Evolutionary conservation across 2,888 invertebrate species (phyloP).

Genomic region (Boloria euphrosyne): DNA sequence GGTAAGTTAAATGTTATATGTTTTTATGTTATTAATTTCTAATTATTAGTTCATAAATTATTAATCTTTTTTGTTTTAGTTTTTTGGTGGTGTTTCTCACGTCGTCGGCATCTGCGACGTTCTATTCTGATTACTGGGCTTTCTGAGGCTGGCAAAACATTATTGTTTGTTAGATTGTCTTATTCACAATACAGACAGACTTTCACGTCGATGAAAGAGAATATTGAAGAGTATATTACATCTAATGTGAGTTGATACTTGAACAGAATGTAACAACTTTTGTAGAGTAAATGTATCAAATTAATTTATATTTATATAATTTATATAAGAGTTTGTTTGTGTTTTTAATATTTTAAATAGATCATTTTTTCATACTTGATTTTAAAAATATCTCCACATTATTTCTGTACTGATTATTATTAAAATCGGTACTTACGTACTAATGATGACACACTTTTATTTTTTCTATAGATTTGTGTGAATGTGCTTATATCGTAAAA

Average conservation of each 20-base stretch:
- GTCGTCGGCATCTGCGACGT: conserved; percentile 81
- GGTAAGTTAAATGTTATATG: conserved; percentile 54
- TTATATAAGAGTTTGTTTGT: not conserved
- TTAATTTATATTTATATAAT: not conserved
- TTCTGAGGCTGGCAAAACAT: conserved; percentile 95
- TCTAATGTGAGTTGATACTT: conserved; percentile 82
- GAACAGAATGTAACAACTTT: not conserved
- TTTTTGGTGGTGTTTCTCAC: conserved; percentile 83
- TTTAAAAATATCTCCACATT: not conserved
- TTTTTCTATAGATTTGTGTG: too few species aligned
- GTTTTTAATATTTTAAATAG: not conserved
- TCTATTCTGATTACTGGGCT: conserved; percentile 91
- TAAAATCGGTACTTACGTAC: too few species aligned
- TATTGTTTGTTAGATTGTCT: conserved; percentile 90
- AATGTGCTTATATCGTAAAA: too few species aligned
- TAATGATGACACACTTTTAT: too few species aligned
- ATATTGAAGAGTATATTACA: conserved; percentile 86
- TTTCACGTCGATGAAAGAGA: conserved; percentile 95
- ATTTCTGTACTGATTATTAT: too few species aligned
- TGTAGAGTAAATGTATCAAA: not conserved
- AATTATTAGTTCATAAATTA: not conserved
- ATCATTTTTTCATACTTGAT: not conserved
- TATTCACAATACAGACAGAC: conserved; percentile 88
- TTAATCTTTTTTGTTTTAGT: conserved; percentile 68
- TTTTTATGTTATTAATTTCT: not conserved